Evolutionary conservation across 1,140 invertebrate species (phyloP), one percentile per base, ranked within the genome.

Genomic region (Macrocentrus cingulum): DNA sequence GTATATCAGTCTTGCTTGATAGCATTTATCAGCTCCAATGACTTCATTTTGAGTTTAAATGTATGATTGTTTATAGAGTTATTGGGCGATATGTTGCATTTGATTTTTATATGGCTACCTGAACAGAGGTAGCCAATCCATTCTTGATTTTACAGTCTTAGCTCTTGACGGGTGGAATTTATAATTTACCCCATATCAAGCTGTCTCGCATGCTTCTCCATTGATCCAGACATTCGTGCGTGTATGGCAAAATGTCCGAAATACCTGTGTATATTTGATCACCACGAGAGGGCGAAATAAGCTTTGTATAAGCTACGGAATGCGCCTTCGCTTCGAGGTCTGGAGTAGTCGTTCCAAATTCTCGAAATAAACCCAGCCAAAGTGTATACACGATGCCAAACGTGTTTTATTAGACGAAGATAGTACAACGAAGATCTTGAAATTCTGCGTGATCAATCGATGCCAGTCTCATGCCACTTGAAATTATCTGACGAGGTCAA

Each of bases 121-220:
- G 13, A 46, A 25, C n/a, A 1, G 7, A 9, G 44, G 41, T 48
- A 23, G 45, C 29, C 45, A 37, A 48, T 46, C 37, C 52, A 41
- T 53, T 53, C 36, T n/a, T 46, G 7, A 4, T 23, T 20, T 29
- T 4, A 9, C 20, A 46, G 44, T 53, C 50, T 36, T 19, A 53
- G 36, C 22, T 37, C 19, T 16, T 18, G 1, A 51, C 18, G 1
- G 36, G 15, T 16, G 34, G 7, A 11, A 41, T 36, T 6, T 9
- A 42, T 54, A 11, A 42, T 44, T 20, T 56, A 56, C 29, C 54
- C 54, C 44, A 56, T 56, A 25, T 56, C 54, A 8, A 32, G 54
- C 23, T 56, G 25, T 39, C 37, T 34, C 15, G 15, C 44, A 46
- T 56, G 22, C 29, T 34, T 45, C 37, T 20, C 32, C 45, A 45